Conservation (phyloP, 1,140 invertebrate species). For the Galendromus occidentalis region DNA sequence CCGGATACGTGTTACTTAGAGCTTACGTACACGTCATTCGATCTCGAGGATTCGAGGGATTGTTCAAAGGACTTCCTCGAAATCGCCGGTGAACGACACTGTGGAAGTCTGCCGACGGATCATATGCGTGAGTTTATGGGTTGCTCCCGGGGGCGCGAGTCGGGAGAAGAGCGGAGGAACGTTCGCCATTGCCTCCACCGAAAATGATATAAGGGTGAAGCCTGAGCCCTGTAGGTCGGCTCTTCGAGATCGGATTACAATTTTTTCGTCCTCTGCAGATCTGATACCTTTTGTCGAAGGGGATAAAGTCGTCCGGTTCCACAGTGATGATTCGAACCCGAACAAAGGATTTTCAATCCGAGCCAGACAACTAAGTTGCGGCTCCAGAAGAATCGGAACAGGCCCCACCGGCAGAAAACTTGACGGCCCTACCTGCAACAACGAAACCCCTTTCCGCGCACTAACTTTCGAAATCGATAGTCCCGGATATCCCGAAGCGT, state of each 20-base stretch:
- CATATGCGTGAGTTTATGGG: slow-evolving; percentile 18
- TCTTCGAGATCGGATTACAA: too few relatives aligned
- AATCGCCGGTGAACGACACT: slow-evolving; percentile 19
- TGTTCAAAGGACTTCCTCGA: slow-evolving; percentile 20
- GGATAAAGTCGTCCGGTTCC: background rate
- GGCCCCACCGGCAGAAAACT: background rate
- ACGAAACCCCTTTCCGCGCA: background rate
- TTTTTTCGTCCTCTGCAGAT: background rate
- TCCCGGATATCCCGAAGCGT: slow-evolving; percentile 5
- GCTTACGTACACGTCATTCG: slow-evolving; percentile 20
- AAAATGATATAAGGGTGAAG: too few relatives aligned
- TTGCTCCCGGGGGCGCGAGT: too few relatives aligned
- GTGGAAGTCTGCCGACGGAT: slow-evolving; percentile 20
- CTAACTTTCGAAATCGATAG: background rate
- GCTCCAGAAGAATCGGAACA: background rate
- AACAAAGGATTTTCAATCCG: background rate
- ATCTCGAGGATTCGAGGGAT: slow-evolving; percentile 20
- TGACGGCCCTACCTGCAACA: background rate
- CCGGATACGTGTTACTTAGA: slow-evolving; percentile 21
- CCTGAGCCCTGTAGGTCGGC: too few relatives aligned
- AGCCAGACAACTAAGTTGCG: background rate
- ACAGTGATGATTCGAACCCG: background rate
- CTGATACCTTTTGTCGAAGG: slow-evolving; percentile 1
- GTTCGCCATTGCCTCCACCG: too few relatives aligned
- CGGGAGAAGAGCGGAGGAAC: too few relatives aligned